Percentiles rank a stretch among this genome's conserved stretches.
Evolutionary conservation across 2,797 vertebrate genomes (phyloP).

Genomic region (Loriculus beryllinus): DNA sequence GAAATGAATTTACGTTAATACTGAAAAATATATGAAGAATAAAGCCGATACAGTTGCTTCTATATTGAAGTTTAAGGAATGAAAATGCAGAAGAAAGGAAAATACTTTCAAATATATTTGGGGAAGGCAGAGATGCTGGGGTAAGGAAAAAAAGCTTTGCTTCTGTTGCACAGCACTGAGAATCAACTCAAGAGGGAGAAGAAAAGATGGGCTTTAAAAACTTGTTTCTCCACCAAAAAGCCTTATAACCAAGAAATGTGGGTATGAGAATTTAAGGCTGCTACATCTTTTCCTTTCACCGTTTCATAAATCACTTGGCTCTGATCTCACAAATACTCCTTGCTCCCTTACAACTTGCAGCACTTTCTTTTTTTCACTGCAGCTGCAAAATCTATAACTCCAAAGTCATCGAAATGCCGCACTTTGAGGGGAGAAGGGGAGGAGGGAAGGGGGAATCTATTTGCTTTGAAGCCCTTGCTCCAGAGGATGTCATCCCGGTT

Average conservation of each 20-base stretch:
- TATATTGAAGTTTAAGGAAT: neutral
- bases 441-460: neutral
- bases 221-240: neutral
- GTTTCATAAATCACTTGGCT: conserved; percentile 12
- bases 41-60: neutral
- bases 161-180: neutral
- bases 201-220: neutral
- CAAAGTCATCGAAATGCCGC: neutral
- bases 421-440: neutral
- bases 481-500: neutral
- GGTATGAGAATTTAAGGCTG: conserved; percentile 1
- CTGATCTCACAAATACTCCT: conserved; percentile 1
- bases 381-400: conserved; percentile 21
- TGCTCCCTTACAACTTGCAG: conserved; percentile 9
- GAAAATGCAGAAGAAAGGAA: neutral
- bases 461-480: neutral
- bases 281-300: neutral
- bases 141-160: neutral
- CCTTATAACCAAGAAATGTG: neutral
- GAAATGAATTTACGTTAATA: conserved; percentile 14
- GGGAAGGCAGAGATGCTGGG: neutral
- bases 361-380: neutral
- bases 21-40: conserved; percentile 22
- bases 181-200: neutral
- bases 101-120: neutral